These are phyloP conservation scores for Recurvirostra avosetta DNA, from an alignment of 2,113 vertebrate species.

Conservation along the genomic window DNA sequence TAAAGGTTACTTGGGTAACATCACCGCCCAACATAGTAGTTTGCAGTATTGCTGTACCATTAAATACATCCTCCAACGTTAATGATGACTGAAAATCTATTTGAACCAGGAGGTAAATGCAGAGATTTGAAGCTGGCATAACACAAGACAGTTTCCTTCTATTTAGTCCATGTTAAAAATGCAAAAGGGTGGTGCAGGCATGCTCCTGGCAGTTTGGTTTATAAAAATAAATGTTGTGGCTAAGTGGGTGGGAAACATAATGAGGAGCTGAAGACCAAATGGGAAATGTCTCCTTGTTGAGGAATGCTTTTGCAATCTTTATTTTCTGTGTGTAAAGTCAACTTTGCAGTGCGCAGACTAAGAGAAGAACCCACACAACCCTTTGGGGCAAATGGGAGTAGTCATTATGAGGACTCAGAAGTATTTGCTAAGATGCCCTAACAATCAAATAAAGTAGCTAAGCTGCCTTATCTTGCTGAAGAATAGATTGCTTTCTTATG, in stretches of 20 bases:
- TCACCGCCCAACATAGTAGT: not conserved
- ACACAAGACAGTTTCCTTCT: not conserved
- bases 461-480: not conserved
- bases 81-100: not conserved
- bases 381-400: not conserved
- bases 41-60: not conserved
- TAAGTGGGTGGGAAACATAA: constrained; percentile 4
- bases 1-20: not conserved
- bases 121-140: not conserved
- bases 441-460: not conserved
- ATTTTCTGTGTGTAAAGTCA: not conserved
- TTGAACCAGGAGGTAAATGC: not conserved
- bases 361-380: not conserved
- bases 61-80: not conserved
- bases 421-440: not conserved
- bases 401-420: not conserved
- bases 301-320: not conserved
- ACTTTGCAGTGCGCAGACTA: not conserved
- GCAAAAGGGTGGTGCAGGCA: not conserved
- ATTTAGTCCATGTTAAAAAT: not conserved
- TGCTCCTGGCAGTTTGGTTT: not conserved
- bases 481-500: not conserved
- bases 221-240: constrained; percentile 12
- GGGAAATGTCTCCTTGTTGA: not conserved
- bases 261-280: not conserved